Evolutionary conservation across 2,797 vertebrate genomes (phyloP).

Genomic region (Acrossocheilus fasciatus): DNA sequence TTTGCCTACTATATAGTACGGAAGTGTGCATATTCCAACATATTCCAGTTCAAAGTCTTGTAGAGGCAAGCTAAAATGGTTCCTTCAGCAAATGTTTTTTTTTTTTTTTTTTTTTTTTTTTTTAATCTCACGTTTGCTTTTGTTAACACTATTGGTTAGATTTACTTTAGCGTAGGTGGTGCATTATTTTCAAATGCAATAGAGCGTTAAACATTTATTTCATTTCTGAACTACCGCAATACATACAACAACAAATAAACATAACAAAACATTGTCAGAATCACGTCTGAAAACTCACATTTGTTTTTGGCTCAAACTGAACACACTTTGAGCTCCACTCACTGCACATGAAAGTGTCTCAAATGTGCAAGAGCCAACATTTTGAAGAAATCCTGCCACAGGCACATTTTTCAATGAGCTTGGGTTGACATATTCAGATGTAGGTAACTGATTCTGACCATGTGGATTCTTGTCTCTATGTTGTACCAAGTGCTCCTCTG

Average conservation of each 20-base stretch:
- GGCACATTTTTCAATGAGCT: background rate
- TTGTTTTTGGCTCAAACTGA: background rate
- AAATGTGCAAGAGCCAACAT: background rate
- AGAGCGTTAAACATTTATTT: background rate
- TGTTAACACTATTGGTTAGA: background rate
- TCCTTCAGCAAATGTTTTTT: background rate
- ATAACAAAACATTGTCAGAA: background rate
- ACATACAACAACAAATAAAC: background rate
- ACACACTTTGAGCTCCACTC: background rate
- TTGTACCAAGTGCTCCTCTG: conserved; percentile 21
- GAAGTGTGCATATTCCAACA: no score
- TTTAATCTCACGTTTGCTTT: background rate
- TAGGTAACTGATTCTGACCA: background rate
- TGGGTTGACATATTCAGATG: background rate
- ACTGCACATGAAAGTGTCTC: background rate
- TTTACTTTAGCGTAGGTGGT: background rate
- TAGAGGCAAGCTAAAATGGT: background rate
- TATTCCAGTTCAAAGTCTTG: background rate
- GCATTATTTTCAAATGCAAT: background rate
- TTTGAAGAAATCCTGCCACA: background rate
- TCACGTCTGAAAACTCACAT: background rate
- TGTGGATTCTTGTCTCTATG: conserved; percentile 14
- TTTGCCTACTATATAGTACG: no score
- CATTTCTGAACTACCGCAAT: background rate
- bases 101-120: background rate